Evolutionary conservation across 92 coral and sea anemone species (phyloP), one percentile per base, ranked within the genome.

Genomic region (Nematostella vectensis): DNA sequence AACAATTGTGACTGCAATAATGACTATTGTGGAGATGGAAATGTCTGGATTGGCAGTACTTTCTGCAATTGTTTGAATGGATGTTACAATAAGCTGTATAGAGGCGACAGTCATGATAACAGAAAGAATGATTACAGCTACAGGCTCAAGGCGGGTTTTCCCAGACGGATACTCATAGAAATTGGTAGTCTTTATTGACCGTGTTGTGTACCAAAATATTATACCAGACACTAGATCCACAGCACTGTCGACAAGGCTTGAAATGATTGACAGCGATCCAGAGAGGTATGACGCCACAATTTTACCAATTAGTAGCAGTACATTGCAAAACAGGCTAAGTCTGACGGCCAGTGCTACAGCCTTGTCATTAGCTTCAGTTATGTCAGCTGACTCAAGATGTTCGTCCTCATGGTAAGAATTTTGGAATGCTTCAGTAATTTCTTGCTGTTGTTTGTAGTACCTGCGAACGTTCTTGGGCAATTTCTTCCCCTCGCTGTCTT

Each of bases 71-170:
- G 70, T 70, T 27, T 83, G 71, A 0, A 63, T 65, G 3, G 98
- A 86, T 25, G 79, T 65, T 52, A 91, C 82, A 15, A 86, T 78
- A 13, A 91, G 80, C 51, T 91, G 98, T 54, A 91, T 54, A 28
- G 98, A 81, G 21, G 98, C 98, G 40, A 86, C 95, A 0, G 98
- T 76, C 98, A 91, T 91, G 16, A 91, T 63, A 9, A 91, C 98
- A 33, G 98, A 80, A 8, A 91, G 68, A 43, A 91, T 82, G 18
- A 88, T 73, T 29, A 91, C 77, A 36, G 83, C 82, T 36, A 91
- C 55, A 1, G 98, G 98, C 47, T 86, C 98, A 21, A 91, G 68
- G 23, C 96, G 76, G 15, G 88, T 82, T 55, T 91, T 91, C 12
- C 98, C 98, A 18, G 53, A 88, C 29, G 98, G 98, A 50, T 91